Base-by-base conservation (phyloP, 2,113 vertebrate species). In the Seriola dumerili region DNA sequence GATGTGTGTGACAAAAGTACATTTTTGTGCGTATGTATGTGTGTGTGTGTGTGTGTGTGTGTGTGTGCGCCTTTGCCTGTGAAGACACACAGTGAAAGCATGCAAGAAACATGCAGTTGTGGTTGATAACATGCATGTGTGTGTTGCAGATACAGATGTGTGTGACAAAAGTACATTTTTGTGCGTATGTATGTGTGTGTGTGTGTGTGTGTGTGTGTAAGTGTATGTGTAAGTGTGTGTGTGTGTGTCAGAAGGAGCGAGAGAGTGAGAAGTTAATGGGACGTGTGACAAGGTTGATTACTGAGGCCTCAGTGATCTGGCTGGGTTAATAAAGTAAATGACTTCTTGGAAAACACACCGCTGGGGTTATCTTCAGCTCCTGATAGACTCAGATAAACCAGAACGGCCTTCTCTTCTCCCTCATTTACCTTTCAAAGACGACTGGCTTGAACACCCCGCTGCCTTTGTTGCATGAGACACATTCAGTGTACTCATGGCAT, bases 261-360 rank as follows among this genome's bases (percentile, higher is more conserved):
- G 77, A 78, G 88, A 90, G 80, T 76, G 90, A 83, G 85, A 89
- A 92, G 86, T 89, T 94, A 93, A 94, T 93, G 91, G 91, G 84
- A 93, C 70, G 79, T 91, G 89, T 93, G 92, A 92, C 92, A 87
- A 88, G 88, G 91, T 85, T 92, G 93, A 94, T 93, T 93, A 88
- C 89, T 85, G 76, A 88, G 91, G 89, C 91, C 85, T 91, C 71
- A 52, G 87, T 82, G 86, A 91, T 93, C 88, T 91, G 80, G 54
- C 89, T 77, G 89, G 93, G 86, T 93, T 93, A 93, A 94, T 93
- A 90, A 93, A 92, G 85, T 92, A 91, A 93, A 94, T 86, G 86
- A 85, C 88, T 92, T 87, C 86, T 88, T 90, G 83, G 90, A 88
- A 84, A 90, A 89, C 84, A 89, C 88, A 85, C 83, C 59, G 44